Conservation (phyloP, 1,140 invertebrate species). For the Drosophila seguyi region DNA sequence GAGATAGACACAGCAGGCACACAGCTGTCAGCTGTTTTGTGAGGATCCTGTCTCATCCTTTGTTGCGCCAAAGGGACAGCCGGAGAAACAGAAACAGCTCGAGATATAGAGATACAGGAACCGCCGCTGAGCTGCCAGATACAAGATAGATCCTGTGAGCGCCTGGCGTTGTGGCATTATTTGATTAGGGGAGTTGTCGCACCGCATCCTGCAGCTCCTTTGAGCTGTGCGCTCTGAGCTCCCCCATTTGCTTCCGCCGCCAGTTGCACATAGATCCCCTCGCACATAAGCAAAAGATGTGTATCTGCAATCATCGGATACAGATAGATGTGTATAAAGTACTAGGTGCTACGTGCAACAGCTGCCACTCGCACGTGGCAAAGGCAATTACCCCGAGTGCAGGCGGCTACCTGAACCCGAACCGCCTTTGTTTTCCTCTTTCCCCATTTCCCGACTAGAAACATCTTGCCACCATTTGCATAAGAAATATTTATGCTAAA, state of each 20-base stretch:
- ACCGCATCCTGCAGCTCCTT: slow-evolving; percentile 58
- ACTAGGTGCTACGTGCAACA: slow-evolving; percentile 60
- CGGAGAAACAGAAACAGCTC: slow-evolving; percentile 22
- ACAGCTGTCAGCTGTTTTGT: slow-evolving; percentile 80
- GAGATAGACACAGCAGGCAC: slow-evolving; percentile 22
- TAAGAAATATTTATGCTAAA: slow-evolving; percentile 27
- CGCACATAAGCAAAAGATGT: slow-evolving; percentile 26
- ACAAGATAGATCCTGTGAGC: slow-evolving; percentile 59
- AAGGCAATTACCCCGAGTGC: slow-evolving; percentile 39
- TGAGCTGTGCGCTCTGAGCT: slow-evolving; percentile 13
- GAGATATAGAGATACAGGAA: slow-evolving; percentile 9
- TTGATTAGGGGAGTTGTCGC: slow-evolving; percentile 78
- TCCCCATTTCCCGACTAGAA: slow-evolving; percentile 6
- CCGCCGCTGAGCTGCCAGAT: not conserved
- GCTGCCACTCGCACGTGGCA: slow-evolving; percentile 73
- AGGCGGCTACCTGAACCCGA: slow-evolving; percentile 51
- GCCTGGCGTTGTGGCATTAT: slow-evolving; percentile 51
- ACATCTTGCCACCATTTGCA: slow-evolving; percentile 38
- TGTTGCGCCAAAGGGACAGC: slow-evolving; percentile 46
- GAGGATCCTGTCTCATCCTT: slow-evolving; percentile 50
- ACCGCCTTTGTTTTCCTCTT: not conserved
- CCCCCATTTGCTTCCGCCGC: slow-evolving; percentile 35
- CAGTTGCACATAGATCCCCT: slow-evolving; percentile 20
- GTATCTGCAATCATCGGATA: slow-evolving; percentile 49
- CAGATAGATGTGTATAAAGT: not conserved